Evolutionary conservation across 2,888 invertebrate genomes (phyloP), one percentile per base, ranked within the genome.

Genomic region (Rhopalosiphum nymphaeae): DNA sequence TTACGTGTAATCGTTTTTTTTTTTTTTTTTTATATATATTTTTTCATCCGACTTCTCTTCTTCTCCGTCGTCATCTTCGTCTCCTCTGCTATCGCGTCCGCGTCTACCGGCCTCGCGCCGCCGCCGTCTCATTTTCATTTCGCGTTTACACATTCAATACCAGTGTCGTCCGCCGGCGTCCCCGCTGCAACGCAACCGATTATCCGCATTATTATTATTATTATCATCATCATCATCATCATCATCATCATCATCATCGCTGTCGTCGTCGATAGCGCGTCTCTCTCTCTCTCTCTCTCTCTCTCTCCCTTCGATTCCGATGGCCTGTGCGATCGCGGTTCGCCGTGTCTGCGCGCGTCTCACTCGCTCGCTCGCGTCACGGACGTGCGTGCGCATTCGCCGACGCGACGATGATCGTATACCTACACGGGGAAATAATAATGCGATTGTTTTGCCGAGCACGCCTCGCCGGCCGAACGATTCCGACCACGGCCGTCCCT

Each of bases 401-500:
- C 26, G 16, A 10, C 29, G 44, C n/a, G n/a, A 36, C 42, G n/a
- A 93, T 88, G 67, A 53, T 88, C 53, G 29, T 25, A 88, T 67
- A n/a, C 78, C n/a, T 67, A 21, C 78, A 21, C 78, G 36, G 78
- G 36, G 89, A 10, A 57, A 53, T 91, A 49, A 78, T 26, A 86
- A 86, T 67, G 61, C 86, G 85, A 91, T 94, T 91, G 94, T 94
- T 61, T 91, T 94, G 94, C 94, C 89, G 90, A 94, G 91, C 94
- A 91, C 94, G 94, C 92, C 92, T 92, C 88, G 92, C 67, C 67
- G 53, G n/a, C 36, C 3, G 36, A 87, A 91, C 46, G 25, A 91
- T 49, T 53, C 94, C 94, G 86, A 61, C 42, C 91, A 29, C 42
- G 29, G 85, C 44, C 57, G 87, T n/a, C 67, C 36, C 42, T 49